Evolutionary conservation across 2,113 vertebrate genomes (phyloP), one percentile per base, ranked within the genome.

Genomic region (Taurulus bubalis): DNA sequence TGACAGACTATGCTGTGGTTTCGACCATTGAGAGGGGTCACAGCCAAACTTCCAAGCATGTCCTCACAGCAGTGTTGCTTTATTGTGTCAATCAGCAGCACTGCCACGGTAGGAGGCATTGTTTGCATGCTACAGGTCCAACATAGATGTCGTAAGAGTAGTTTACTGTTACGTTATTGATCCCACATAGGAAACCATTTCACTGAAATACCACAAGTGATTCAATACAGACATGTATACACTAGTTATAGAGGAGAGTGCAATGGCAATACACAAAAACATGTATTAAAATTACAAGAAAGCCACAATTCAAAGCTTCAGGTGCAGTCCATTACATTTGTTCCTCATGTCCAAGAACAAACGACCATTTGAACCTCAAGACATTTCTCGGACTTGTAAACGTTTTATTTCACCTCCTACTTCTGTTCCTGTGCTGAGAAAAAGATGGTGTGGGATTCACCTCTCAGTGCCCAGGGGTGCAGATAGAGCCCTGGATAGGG

Each of bases 401-500:
- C 85, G 66, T 56, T 65, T 20, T 63, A 62, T 63, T 85, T 75
- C 38, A 78, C 77, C 84, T 84, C 91, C 89, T 91, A 80, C 90
- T 79, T 90, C 51, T 90, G 89, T 78, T 84, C 75, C 76, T 69
- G 58, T 62, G 53, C 90, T 93, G 88, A 93, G 91, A 91, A 94
- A 90, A 88, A 87, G 86, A 86, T 59, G 40, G 72, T 76, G 85
- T 63, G 78, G 85, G 92, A 93, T 94, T 91, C 85, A 90, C 93
- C 76, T 89, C 90, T n/a, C 60, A 66, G 80, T 56, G 94, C 94
- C 94, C 88, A 90, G 91, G 93, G 94, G 93, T 94, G 91, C 90
- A 93, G 92, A 92, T 92, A 91, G 91, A 95, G 93, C 94, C 93
- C 90, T 74, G 92, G 93, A 95, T 89, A 90, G 86, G 74, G 77